Evolutionary conservation across 2,113 vertebrate species (phyloP).

Genomic region (Rynchops niger): DNA sequence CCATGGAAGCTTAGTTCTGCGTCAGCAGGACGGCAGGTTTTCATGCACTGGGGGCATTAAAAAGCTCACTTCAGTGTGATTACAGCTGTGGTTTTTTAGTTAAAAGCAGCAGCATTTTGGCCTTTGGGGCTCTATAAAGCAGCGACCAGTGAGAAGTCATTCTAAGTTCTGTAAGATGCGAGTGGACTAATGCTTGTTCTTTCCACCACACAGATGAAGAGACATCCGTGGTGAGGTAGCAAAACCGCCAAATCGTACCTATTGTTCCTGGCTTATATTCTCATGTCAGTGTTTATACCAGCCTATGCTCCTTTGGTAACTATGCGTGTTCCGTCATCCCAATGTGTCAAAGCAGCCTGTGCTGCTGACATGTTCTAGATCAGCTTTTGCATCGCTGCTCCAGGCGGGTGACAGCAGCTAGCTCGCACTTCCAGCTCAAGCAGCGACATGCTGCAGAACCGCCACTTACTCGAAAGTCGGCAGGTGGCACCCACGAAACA

Average conservation of each 20-base stretch:
- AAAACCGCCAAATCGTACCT: not conserved
- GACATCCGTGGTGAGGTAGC: not conserved
- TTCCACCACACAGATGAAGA: not conserved
- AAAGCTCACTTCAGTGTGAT: not conserved
- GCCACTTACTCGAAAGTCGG: constrained; percentile 76
- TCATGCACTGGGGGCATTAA: not conserved
- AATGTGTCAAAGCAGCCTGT: not conserved
- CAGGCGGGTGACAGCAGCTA: not conserved
- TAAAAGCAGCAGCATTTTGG: not conserved
- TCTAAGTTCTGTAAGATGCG: not conserved
- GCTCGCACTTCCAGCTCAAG: fast-evolving
- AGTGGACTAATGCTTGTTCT: not conserved
- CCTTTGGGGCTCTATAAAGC: not conserved
- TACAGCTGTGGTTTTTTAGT: not conserved
- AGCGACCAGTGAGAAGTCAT: not conserved
- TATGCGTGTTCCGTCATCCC: not conserved
- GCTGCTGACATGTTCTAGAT: not conserved
- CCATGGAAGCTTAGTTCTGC: fast-evolving
- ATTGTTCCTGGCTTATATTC: not conserved
- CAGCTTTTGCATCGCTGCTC: not conserved
- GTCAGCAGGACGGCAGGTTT: not conserved
- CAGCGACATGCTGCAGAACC: fast-evolving
- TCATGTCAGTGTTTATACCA: not conserved
- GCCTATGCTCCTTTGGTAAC: not conserved
- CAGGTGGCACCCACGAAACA: constrained; percentile 84